phyloP scores from a whole-genome alignment of 1,140 invertebrate genomes.

The Leptinotarsa lineolata region DNA sequence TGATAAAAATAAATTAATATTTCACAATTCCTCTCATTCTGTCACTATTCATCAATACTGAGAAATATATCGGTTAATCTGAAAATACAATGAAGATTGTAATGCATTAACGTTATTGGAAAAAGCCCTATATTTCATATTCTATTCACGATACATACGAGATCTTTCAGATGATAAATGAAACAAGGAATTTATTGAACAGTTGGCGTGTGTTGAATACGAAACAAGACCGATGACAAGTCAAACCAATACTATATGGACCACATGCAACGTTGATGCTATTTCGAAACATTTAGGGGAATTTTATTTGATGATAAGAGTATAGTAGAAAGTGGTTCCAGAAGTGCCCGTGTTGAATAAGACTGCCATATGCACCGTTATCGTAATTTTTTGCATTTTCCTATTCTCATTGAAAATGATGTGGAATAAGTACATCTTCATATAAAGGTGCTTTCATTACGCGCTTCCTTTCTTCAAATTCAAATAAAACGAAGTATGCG shows the following conservation, averaged over 20 bases:
- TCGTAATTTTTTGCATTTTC: too few species aligned
- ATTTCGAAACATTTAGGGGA: too few species aligned
- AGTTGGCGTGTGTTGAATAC: neutral
- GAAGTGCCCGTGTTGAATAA: too few species aligned
- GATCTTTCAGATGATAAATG: slow-evolving; percentile 8
- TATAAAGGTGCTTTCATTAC: too few species aligned
- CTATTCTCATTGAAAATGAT: too few species aligned
- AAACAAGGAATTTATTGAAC: slow-evolving; percentile 4
- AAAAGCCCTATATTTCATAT: slow-evolving; percentile 6
- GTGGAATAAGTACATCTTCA: too few species aligned
- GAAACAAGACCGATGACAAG: neutral
- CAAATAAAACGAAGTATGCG: too few species aligned
- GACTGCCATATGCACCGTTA: too few species aligned
- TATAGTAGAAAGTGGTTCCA: too few species aligned
- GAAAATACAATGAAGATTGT: slow-evolving; percentile 6
- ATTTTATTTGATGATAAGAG: too few species aligned
- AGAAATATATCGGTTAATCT: slow-evolving; percentile 6
- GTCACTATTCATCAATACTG: neutral
- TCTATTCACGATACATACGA: neutral
- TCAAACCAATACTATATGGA: neutral
- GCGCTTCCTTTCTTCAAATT: too few species aligned
- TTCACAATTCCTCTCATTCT: slow-evolving; percentile 2
- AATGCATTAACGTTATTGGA: slow-evolving; percentile 5
- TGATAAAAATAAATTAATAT: neutral
- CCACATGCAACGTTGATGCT: too few species aligned